Base-by-base conservation (phyloP, 2,113 vertebrate genomes). In the Poecilia latipinna region DNA sequence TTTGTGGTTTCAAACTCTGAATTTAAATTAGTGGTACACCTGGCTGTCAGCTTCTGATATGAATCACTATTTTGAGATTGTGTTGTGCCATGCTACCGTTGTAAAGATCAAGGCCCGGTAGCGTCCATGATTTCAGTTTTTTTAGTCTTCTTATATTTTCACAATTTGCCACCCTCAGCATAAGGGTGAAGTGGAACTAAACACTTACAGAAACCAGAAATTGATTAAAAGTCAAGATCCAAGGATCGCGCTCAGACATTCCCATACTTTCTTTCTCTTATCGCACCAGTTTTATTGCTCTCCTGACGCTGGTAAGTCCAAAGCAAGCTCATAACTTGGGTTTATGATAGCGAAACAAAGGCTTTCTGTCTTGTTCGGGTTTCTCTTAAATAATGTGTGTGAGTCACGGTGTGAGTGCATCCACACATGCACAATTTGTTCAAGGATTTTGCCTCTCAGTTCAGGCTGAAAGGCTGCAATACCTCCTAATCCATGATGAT, bases 281-380 rank as follows among this genome's bases (percentile, higher is more conserved):
- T 71, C 12, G 3, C 37, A 48, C 33, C 68, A 67, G 48, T 79
- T 57, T 84, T 83, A 85, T 86, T 72, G 63, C 67, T 62, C 67
- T 51, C 33, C 80, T 11, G 13, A 63, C 74, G 83, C 77, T 11
- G 17, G 63, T 75, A 85, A 83, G 75, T 77, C 69, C 75, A 74
- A 79, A 84, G 76, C 66, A 13, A 61, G 61, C 78, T 79, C 76
- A 82, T 87, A 92, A 91, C 32, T 79, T 84, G 64, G 92, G 87
- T 93, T 89, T 91, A 91, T 74, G 72, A 77, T 48, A 70, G 60
- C 77, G 90, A 91, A 93, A 88, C 82, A 78, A 80, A 80, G 84
- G 81, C 71, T 91, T 84, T 64, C 13, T 24, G 73, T 89, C 82
- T 75, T 89, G 80, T 70, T 80, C 74, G 70, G 75, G 75, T 37